These are phyloP conservation scores for Rhagoletis pomonella DNA, from an alignment of 1,140 invertebrate species.

Conservation along the genomic window DNA sequence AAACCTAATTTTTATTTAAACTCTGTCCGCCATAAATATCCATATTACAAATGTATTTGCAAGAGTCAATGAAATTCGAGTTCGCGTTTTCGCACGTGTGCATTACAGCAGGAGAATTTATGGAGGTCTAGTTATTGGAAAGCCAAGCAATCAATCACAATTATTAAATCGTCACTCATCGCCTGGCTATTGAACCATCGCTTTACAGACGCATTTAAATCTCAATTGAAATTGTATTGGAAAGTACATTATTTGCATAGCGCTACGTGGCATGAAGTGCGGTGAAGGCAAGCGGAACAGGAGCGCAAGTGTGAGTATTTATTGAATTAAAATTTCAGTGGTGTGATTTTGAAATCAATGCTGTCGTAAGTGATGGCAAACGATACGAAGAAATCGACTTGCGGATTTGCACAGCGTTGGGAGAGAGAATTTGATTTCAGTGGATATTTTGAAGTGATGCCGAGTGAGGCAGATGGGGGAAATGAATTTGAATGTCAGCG, in stretches of 20 bases:
- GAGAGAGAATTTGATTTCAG: background rate
- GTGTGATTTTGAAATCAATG: conserved; percentile 34
- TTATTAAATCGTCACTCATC: conserved; percentile 49
- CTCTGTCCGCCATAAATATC: background rate
- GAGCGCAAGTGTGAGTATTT: background rate
- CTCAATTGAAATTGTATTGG: conserved; percentile 1
- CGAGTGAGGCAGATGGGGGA: background rate
- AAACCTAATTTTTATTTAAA: background rate
- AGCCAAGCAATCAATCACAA: conserved; percentile 48
- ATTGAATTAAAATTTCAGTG: conserved; percentile 46
- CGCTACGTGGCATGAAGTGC: background rate
- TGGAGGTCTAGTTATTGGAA: conserved; percentile 38
- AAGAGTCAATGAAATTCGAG: background rate
- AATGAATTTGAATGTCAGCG: conserved; percentile 30
- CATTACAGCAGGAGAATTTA: background rate
- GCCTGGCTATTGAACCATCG: background rate
- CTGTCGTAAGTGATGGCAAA: background rate
- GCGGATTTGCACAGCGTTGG: background rate
- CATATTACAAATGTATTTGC: background rate
- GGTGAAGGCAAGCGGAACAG: background rate
- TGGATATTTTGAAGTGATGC: background rate
- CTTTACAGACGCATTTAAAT: conserved; percentile 28
- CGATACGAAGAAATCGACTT: background rate
- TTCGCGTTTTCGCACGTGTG: background rate
- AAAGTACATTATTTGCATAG: background rate